These are phyloP conservation scores for Anoplopoma fimbria DNA, from an alignment of 2,113 vertebrate genomes.

Conservation along the genomic window DNA sequence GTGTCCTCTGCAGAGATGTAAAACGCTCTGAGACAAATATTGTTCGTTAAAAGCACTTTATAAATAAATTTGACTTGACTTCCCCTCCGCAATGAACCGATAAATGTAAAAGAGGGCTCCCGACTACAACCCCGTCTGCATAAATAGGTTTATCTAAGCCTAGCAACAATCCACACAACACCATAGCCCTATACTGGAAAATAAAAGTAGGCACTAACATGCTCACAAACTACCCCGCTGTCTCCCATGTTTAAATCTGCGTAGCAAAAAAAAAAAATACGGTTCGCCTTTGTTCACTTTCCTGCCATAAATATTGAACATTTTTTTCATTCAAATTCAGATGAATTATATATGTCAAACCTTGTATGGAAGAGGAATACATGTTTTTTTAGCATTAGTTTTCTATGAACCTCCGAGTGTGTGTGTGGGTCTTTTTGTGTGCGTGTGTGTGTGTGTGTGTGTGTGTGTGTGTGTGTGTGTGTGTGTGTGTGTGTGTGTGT, in stretches of 20 bases:
- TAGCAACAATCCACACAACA: slow-evolving; percentile 49
- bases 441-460: not conserved
- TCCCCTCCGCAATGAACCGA: slow-evolving; percentile 22
- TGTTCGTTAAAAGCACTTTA: slow-evolving; percentile 66
- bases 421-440: slow-evolving; percentile 5
- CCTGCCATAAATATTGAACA: slow-evolving; percentile 68
- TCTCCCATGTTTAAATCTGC: slow-evolving; percentile 58
- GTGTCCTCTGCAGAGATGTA: slow-evolving; percentile 47
- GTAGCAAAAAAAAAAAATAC: slow-evolving; percentile 51
- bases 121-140: slow-evolving; percentile 40
- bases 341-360: slow-evolving; percentile 71
- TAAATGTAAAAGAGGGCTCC: slow-evolving; percentile 57
- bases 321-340: slow-evolving; percentile 60
- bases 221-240: slow-evolving; percentile 29
- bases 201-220: slow-evolving; percentile 14
- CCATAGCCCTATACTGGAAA: slow-evolving; percentile 24
- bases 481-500: not conserved
- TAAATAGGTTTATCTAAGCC: slow-evolving; percentile 58
- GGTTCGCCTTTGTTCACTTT: slow-evolving; percentile 48
- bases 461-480: not conserved
- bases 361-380: slow-evolving; percentile 45
- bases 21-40: slow-evolving; percentile 61
- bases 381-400: slow-evolving; percentile 44
- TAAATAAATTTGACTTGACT: slow-evolving; percentile 63
- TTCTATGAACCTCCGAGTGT: slow-evolving; percentile 19